phyloP scores from a whole-genome alignment of 1,140 invertebrate genomes.

The Agraylea sexmaculata region DNA sequence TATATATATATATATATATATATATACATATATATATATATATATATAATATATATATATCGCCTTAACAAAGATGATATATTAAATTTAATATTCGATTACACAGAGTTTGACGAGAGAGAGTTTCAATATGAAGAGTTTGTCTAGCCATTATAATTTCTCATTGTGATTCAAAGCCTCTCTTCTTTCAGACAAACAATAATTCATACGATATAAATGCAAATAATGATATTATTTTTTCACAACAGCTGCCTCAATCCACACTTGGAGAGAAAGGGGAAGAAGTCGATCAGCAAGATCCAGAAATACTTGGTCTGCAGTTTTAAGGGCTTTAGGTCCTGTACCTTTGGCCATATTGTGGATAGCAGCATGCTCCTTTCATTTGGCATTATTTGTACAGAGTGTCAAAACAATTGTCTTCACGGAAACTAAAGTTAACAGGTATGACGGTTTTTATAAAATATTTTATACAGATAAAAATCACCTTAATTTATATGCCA shows the following conservation, averaged over 20 bases:
- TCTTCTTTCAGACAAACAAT: too few relatives aligned
- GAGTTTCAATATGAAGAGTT: too few relatives aligned
- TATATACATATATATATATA: neutral
- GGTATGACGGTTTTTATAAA: conserved; percentile 3
- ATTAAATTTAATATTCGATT: too few relatives aligned
- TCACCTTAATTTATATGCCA: too few relatives aligned
- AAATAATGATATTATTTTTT: conserved; percentile 1
- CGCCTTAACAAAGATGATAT: too few relatives aligned
- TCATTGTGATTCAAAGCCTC: too few relatives aligned
- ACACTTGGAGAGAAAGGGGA: conserved; percentile 31
- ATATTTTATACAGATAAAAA: too few relatives aligned
- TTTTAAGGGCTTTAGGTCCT: conserved; percentile 27
- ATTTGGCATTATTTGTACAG: conserved; percentile 25
- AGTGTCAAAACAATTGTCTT: conserved; percentile 21
- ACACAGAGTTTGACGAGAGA: too few relatives aligned
- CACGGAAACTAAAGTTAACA: conserved; percentile 2
- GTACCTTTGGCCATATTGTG: conserved; percentile 29
- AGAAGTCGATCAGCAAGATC: conserved; percentile 25
- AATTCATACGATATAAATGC: neutral
- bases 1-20: neutral
- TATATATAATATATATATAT: too few relatives aligned
- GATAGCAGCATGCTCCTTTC: conserved; percentile 27
- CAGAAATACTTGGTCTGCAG: conserved; percentile 23
- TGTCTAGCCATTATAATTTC: too few relatives aligned
- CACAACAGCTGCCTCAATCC: conserved; percentile 35